Base-by-base conservation (phyloP, 2,797 vertebrate genomes). In the Betta splendens region DNA sequence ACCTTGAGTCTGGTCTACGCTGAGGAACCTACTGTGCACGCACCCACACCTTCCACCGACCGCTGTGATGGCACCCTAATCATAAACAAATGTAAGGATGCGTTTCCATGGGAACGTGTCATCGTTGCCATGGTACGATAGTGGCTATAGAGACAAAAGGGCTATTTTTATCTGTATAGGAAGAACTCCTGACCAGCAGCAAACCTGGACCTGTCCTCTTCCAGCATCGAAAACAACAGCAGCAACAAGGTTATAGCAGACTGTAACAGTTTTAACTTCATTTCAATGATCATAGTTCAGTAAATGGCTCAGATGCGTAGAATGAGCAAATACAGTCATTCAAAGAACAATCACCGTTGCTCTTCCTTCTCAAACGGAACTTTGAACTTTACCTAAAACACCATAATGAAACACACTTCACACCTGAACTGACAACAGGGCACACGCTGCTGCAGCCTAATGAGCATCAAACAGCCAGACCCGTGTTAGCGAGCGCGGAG, bases 71-170 rank as follows among this genome's bases (percentile, higher is more conserved):
- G 3, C 45, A 40, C 50, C 49, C 29, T 63, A 23, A 79, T 53
- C 57, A 55, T 49, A 64, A 47, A 72, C 21, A 62, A 69, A 62
- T 54, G 28, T 52, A 64, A 75, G 75, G 47, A 45, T 67, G 75
- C 56, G 89, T 92, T 91, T 84, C 89, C 86, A 91, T 89, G 85
- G 89, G 81, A 89, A 92, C 88, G 53, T 63, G 44, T 69, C 69
- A 79, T 56, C 10, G 89, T 91, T 91, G 84, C 89, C 80, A 91
- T 85, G 88, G 69, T 40, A 77, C 38, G 57, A 65, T 12, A 53
- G 16, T 63, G 53, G 53, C 53, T 39, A 25, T 49, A 63, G 28
- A 70, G 67, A 77, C 60, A 73, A 80, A 70, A 50, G 56, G 23
- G 50, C 79, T 84, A 86, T 83, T 87, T 86, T 66, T 26, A 60